Percentiles rank a stretch among this genome's conserved stretches.
Conservation (phyloP, 1,140 invertebrate species). For the Mizuhopecten yessoensis region DNA sequence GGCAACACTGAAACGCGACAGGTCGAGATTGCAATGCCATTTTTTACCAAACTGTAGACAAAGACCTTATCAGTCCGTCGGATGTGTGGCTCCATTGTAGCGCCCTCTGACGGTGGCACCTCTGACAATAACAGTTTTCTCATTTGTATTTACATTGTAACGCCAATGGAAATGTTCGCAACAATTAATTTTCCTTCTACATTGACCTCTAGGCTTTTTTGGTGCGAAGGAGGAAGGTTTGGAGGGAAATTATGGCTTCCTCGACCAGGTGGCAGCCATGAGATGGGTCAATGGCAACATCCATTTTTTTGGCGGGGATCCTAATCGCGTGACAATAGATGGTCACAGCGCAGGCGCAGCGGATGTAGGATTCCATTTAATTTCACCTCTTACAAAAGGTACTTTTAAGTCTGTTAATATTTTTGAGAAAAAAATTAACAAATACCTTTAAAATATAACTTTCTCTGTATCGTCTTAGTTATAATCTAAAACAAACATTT, state of each 20-base stretch:
- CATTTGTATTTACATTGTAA: constrained; percentile 28
- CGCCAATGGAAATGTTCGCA: not conserved
- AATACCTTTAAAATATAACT: too few species aligned
- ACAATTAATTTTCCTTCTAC: not conserved
- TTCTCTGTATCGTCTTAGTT: too few species aligned
- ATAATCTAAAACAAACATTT: too few species aligned
- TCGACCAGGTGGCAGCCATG: constrained; percentile 79
- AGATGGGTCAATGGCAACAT: constrained; percentile 85
- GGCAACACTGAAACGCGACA: not conserved
- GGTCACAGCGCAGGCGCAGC: constrained; percentile 61
- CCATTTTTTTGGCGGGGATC: constrained; percentile 75
- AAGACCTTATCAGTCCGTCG: not conserved
- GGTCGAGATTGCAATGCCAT: not conserved
- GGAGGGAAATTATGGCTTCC: constrained; percentile 58
- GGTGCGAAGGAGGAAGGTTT: constrained; percentile 52
- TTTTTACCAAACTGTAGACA: constrained; percentile 33
- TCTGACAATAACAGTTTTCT: constrained; percentile 5
- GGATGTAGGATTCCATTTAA: constrained; percentile 57
- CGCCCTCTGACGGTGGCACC: constrained; percentile 21
- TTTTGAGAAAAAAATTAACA: too few species aligned
- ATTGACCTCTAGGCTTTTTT: constrained; percentile 48
- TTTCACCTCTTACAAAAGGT: constrained; percentile 57
- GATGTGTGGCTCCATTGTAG: constrained; percentile 11
- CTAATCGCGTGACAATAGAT: constrained; percentile 74
- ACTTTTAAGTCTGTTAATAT: not conserved